phyloP scores from a whole-genome alignment of 2,888 invertebrate genomes.

The Noctua janthina region DNA sequence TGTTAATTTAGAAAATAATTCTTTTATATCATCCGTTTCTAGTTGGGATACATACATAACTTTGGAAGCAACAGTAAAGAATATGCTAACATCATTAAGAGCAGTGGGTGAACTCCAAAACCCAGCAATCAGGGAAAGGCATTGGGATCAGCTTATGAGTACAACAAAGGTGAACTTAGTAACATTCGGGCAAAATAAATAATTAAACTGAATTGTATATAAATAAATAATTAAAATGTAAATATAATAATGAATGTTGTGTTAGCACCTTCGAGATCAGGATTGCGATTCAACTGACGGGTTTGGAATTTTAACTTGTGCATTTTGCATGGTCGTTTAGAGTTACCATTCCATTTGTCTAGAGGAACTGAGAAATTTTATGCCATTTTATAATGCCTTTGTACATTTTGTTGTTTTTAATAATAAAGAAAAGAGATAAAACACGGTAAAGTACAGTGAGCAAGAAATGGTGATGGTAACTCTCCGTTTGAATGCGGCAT shows the following conservation, averaged over 20 bases:
- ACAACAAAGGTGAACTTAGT: conserved; percentile 95
- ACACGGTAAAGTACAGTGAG: neutral
- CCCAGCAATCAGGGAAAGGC: conserved; percentile 98
- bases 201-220: conserved; percentile 73
- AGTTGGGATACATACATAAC: conserved; percentile 97
- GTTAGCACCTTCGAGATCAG: conserved; percentile 68
- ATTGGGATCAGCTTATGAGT: conserved; percentile 99
- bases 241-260: conserved; percentile 71
- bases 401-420: neutral
- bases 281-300: conserved; percentile 63
- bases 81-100: conserved; percentile 98
- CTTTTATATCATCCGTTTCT: conserved; percentile 54
- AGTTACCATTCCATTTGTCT: conserved; percentile 54
- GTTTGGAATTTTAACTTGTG: conserved; percentile 71
- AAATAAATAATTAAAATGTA: conserved; percentile 69
- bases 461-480: conserved; percentile 54
- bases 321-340: conserved; percentile 72
- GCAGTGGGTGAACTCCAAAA: conserved; percentile 99
- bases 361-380: neutral
- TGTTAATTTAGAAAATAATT: neutral
- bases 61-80: conserved; percentile 97
- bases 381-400: neutral
- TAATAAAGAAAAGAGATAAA: neutral
- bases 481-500: conserved; percentile 63
- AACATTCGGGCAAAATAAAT: conserved; percentile 63